A percentile compares a stretch with the other conserved stretches of the same genome.
These are phyloP conservation scores for Trichopoda pennipes DNA, from an alignment of 2,888 invertebrate genomes.

Conservation along the genomic window DNA sequence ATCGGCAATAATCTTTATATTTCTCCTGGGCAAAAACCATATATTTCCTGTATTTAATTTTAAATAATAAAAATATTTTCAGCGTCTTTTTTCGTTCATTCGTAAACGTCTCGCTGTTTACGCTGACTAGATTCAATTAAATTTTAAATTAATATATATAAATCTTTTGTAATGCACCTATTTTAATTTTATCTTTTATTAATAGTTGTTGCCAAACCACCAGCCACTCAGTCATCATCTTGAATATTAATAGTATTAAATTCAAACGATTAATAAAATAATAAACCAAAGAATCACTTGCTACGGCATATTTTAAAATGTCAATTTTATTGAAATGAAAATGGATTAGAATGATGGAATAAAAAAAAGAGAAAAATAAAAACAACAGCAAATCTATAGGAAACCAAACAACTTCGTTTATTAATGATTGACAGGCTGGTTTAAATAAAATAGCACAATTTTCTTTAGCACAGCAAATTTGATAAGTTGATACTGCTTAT, in stretches of 20 bases:
- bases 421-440: conserved; percentile 63
- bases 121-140: not conserved
- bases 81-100: too few species aligned
- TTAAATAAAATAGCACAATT: conserved; percentile 54
- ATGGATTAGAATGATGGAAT: conserved; percentile 46
- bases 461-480: conserved; percentile 17
- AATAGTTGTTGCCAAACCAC: not conserved
- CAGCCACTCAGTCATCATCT: conserved; percentile 49
- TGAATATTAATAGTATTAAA: conserved; percentile 7
- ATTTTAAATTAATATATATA: not conserved
- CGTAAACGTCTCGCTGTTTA: too few species aligned
- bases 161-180: not conserved
- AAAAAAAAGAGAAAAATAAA: conserved; percentile 3
- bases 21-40: too few species aligned
- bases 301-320: conserved; percentile 42
- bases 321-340: conserved; percentile 56
- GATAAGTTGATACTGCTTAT: conserved; percentile 8
- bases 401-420: conserved; percentile 46
- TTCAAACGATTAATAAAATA: conserved; percentile 7
- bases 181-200: not conserved
- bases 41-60: too few species aligned
- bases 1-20: too few species aligned
- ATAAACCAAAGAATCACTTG: conserved; percentile 43
- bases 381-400: conserved; percentile 7
- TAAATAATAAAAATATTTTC: too few species aligned